These are phyloP conservation scores for Craterocephalus amniculus DNA, from an alignment of 2,797 vertebrate species.

Conservation along the genomic window DNA sequence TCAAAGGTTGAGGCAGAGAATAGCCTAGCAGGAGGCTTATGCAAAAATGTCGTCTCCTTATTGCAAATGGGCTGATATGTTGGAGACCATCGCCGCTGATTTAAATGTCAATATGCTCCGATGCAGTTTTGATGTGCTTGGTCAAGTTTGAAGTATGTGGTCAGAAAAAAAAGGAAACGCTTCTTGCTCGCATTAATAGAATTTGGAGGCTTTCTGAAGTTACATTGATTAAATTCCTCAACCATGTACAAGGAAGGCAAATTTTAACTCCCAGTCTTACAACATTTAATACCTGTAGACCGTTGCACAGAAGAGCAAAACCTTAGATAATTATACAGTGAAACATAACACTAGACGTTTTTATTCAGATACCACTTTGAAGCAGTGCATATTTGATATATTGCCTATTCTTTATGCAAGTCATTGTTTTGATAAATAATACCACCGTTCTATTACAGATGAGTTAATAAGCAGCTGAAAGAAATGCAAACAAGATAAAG, in stretches of 20 bases:
- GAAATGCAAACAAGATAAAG: conserved; percentile 31
- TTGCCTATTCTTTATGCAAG: background rate
- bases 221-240: conserved; percentile 62
- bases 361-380: background rate
- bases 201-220: conserved; percentile 54
- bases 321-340: background rate
- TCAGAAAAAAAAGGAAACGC: conserved; percentile 33
- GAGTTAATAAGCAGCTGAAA: conserved; percentile 32
- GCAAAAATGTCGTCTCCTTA: conserved; percentile 79
- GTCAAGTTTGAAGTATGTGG: conserved; percentile 78
- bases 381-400: background rate
- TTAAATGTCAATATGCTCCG: conserved; percentile 78
- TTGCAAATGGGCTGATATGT: conserved; percentile 66
- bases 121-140: conserved; percentile 74
- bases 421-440: background rate
- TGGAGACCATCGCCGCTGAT: conserved; percentile 67
- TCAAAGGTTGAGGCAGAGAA: conserved; percentile 83
- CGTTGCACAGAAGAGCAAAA: background rate
- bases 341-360: background rate
- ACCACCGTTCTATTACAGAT: conserved; percentile 10
- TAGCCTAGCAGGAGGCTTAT: conserved; percentile 80
- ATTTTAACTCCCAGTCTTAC: background rate
- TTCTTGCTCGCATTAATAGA: conserved; percentile 52
- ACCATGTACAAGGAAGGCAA: background rate
- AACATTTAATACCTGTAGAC: background rate